phyloP scores from a whole-genome alignment of 2,888 invertebrate species.

The Caenorhabditis japonica region DNA sequence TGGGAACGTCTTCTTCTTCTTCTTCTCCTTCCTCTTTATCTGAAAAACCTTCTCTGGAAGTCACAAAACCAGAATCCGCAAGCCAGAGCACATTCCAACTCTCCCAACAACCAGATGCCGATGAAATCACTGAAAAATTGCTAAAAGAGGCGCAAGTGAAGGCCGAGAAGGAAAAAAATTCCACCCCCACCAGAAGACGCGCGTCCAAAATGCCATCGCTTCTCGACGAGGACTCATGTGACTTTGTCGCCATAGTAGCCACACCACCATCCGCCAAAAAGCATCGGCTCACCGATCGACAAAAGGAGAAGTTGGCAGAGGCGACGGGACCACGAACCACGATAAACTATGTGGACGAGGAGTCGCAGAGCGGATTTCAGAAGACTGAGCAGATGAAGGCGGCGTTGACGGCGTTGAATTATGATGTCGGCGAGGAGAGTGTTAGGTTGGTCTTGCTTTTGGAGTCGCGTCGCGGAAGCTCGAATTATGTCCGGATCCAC shows the following conservation, averaged over 20 bases:
- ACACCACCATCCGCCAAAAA: conserved; percentile 17
- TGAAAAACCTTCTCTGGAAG: background rate
- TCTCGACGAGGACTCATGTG: conserved; percentile 32
- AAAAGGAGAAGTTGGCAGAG: conserved; percentile 36
- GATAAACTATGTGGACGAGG: conserved; percentile 40
- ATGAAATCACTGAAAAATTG: conserved; percentile 30
- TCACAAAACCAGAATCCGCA: background rate
- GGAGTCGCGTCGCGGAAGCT: conserved; percentile 4
- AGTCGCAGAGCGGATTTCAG: conserved; percentile 36
- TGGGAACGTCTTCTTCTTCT: background rate
- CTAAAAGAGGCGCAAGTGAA: conserved; percentile 9
- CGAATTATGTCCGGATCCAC: no score
- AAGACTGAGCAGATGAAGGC: conserved; percentile 21
- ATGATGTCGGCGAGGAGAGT: conserved; percentile 7
- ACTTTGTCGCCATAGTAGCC: conserved; percentile 25
- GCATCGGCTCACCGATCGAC: conserved; percentile 34
- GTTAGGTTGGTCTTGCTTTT: background rate
- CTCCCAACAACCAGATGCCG: conserved; percentile 32
- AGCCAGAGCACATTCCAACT: conserved; percentile 28
- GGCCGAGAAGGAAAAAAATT: background rate
- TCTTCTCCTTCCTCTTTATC: background rate
- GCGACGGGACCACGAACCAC: conserved; percentile 5
- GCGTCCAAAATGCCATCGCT: conserved; percentile 3
- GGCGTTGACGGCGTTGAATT: conserved; percentile 20
- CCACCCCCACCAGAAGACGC: no score